phyloP scores from a whole-genome alignment of 2,797 vertebrate genomes.

The Atherinosoma microstoma region DNA sequence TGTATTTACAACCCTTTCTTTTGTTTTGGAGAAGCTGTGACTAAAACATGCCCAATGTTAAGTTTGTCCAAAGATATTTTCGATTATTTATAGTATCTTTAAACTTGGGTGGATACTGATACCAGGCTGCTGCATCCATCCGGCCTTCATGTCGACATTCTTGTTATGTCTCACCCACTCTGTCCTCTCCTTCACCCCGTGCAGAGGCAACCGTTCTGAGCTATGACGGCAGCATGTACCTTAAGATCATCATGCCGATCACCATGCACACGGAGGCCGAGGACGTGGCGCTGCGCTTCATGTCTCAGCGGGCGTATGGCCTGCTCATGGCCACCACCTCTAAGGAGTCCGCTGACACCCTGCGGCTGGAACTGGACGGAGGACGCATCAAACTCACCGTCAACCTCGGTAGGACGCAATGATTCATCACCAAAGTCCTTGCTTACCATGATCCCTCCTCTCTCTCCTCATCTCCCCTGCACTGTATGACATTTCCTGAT shows the following conservation, averaged over 20 bases:
- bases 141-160: not conserved
- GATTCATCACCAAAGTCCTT: conserved; percentile 8
- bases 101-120: not conserved
- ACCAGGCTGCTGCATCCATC: not conserved
- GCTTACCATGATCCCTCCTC: conserved; percentile 20
- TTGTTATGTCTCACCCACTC: not conserved
- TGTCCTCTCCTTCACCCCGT: not conserved
- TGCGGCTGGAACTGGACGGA: conserved; percentile 94
- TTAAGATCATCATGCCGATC: conserved; percentile 92
- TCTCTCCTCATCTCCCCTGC: conserved; percentile 27
- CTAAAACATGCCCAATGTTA: not conserved
- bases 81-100: not conserved
- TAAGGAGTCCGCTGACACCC: conserved; percentile 92
- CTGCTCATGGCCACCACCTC: conserved; percentile 95
- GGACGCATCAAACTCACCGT: conserved; percentile 94
- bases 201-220: conserved; percentile 94
- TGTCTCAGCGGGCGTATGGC: conserved; percentile 94
- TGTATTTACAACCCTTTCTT: not conserved
- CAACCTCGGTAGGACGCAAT: conserved; percentile 89
- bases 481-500: not conserved
- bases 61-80: not conserved
- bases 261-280: conserved; percentile 94
- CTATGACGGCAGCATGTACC: conserved; percentile 96
- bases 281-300: conserved; percentile 93
- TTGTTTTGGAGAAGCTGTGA: not conserved